A percentile compares a stretch with the other conserved stretches of the same genome.
Conservation (phyloP, 2,888 invertebrate genomes). For the Xestia xanthographa region DNA sequence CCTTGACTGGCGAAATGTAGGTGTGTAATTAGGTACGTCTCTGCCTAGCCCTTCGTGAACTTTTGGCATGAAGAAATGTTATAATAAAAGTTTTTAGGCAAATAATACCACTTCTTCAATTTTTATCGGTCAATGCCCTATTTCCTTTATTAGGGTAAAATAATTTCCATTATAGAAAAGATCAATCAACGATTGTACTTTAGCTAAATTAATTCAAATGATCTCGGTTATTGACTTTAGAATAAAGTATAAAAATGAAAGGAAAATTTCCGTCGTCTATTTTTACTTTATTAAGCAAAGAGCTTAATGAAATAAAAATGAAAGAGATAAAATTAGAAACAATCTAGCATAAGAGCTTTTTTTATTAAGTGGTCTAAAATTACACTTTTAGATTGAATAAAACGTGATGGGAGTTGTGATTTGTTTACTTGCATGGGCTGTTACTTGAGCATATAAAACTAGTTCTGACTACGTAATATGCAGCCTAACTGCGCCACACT, state of each 20-base stretch:
- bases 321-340: neutral
- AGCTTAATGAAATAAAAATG: neutral
- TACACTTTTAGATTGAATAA: neutral
- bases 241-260: neutral
- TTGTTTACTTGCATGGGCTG: neutral
- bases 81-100: too few species aligned
- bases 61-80: too few species aligned
- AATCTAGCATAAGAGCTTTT: constrained; percentile 6
- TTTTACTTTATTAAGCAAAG: neutral
- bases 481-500: neutral
- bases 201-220: neutral
- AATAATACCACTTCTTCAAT: neutral
- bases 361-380: constrained; percentile 17
- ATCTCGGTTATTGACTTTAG: neutral
- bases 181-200: neutral
- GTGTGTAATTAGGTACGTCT: too few species aligned
- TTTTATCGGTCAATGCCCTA: neutral
- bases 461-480: too few species aligned
- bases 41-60: too few species aligned
- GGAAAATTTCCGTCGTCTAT: neutral
- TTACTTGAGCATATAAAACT: neutral
- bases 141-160: neutral
- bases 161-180: neutral
- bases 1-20: too few species aligned
- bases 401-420: neutral